Evolutionary conservation across 1,140 invertebrate genomes (phyloP).

Genomic region (Zaprionus africanus): DNA sequence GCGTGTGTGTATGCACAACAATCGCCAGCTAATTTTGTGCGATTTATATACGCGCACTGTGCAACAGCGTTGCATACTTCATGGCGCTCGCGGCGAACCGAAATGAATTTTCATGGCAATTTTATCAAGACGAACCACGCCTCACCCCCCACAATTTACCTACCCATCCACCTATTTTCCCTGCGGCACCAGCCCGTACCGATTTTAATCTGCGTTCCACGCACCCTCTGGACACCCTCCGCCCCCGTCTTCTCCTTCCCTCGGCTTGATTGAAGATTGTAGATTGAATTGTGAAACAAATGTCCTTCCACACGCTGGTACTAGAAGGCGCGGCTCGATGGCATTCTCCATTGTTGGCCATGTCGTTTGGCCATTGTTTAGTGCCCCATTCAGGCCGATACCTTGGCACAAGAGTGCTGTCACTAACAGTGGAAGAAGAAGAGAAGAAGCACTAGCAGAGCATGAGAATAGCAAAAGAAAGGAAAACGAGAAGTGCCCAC

Average conservation of each 20-base stretch:
- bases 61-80: constrained; percentile 44
- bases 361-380: constrained; percentile 27
- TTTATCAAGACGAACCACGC: constrained; percentile 27
- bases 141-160: background rate
- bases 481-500: constrained; percentile 8
- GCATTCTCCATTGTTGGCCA: constrained; percentile 9
- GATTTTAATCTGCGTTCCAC: constrained; percentile 46
- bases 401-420: constrained; percentile 16
- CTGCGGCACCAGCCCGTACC: constrained; percentile 4
- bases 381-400: constrained; percentile 30
- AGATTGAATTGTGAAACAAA: constrained; percentile 55
- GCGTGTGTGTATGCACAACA: constrained; percentile 45
- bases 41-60: constrained; percentile 43
- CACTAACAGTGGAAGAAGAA: background rate
- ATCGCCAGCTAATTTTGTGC: constrained; percentile 63
- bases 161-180: background rate
- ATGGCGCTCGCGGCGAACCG: constrained; percentile 21
- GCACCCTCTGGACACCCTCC: background rate
- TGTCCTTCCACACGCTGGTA: constrained; percentile 35
- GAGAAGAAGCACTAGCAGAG: background rate
- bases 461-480: background rate
- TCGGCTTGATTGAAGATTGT: constrained; percentile 44
- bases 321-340: background rate
- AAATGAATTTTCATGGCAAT: constrained; percentile 61
- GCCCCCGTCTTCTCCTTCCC: background rate